These are phyloP conservation scores for Hippocampus zosterae DNA, from an alignment of 2,113 vertebrate species.

Conservation along the genomic window DNA sequence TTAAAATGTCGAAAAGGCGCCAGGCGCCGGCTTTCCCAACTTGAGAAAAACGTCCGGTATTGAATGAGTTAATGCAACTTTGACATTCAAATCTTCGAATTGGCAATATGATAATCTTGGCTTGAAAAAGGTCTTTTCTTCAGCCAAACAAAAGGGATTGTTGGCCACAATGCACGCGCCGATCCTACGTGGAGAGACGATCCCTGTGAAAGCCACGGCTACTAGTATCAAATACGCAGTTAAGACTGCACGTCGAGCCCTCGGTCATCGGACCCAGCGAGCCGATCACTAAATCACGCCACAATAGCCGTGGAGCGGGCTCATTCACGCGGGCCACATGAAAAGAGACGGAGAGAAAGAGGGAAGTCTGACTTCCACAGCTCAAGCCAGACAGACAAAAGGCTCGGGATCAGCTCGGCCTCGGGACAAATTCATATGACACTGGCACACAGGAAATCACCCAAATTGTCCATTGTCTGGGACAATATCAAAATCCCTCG, in stretches of 20 bases:
- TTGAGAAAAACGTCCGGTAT: no score
- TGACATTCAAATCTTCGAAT: slow-evolving; percentile 52
- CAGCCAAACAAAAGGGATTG: slow-evolving; percentile 69
- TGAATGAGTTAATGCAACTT: slow-evolving; percentile 31
- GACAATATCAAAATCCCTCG: slow-evolving; percentile 67
- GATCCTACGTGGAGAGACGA: slow-evolving; percentile 59
- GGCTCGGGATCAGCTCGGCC: slow-evolving; percentile 67
- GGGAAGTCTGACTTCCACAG: slow-evolving; percentile 75
- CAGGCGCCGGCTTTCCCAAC: no score
- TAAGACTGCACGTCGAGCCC: slow-evolving; percentile 67
- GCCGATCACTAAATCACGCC: slow-evolving; percentile 72
- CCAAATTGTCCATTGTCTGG: slow-evolving; percentile 74
- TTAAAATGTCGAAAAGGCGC: no score
- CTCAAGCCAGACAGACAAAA: slow-evolving; percentile 67
- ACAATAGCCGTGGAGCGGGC: slow-evolving; percentile 57
- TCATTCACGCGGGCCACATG: slow-evolving; percentile 74
- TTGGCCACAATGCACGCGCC: slow-evolving; percentile 62
- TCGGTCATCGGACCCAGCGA: slow-evolving; percentile 67
- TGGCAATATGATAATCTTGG: slow-evolving; percentile 53
- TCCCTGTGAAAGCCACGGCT: slow-evolving; percentile 57
- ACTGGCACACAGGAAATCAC: slow-evolving; percentile 76
- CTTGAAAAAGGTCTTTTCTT: slow-evolving; percentile 66
- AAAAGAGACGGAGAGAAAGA: slow-evolving; percentile 71
- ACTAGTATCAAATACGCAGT: slow-evolving; percentile 69
- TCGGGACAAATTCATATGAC: slow-evolving; percentile 74